phyloP scores from a whole-genome alignment of 2,888 invertebrate species.

The Drosophila dives region DNA sequence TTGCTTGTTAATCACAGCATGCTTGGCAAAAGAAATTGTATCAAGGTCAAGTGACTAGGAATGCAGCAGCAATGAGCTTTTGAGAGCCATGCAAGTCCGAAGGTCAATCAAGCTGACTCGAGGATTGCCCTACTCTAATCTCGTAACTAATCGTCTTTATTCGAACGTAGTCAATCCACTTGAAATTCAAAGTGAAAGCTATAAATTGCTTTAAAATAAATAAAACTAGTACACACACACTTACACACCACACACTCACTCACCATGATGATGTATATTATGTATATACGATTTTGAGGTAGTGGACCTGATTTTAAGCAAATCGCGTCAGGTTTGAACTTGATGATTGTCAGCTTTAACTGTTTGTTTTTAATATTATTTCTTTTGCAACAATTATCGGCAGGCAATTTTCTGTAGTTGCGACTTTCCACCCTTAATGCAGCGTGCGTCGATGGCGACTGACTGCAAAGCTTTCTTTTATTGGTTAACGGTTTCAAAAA shows the following conservation, averaged over 20 bases:
- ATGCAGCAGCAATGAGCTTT: slow-evolving; percentile 23
- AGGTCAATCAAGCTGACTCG: slow-evolving; percentile 33
- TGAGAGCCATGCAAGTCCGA: slow-evolving; percentile 4
- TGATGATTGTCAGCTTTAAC: slow-evolving; percentile 30
- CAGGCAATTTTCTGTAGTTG: slow-evolving; percentile 25
- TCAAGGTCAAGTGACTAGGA: slow-evolving; percentile 63
- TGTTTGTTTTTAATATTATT: slow-evolving; percentile 34
- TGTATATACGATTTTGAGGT: slow-evolving; percentile 49
- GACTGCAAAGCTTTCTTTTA: slow-evolving; percentile 49
- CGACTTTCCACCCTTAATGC: slow-evolving; percentile 66
- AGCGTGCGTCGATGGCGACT: slow-evolving; percentile 69
- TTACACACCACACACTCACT: slow-evolving; percentile 47
- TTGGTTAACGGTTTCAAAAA: slow-evolving; percentile 70
- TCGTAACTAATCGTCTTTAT: slow-evolving; percentile 2
- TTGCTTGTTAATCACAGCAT: slow-evolving; percentile 8
- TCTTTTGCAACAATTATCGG: slow-evolving; percentile 11
- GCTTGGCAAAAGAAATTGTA: slow-evolving; percentile 13
- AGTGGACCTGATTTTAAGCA: slow-evolving; percentile 52
- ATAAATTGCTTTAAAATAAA: slow-evolving; percentile 53
- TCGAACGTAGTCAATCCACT: slow-evolving; percentile 5
- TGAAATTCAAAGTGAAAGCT: slow-evolving; percentile 48
- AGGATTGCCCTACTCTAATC: slow-evolving; percentile 38
- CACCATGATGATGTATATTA: slow-evolving; percentile 73
- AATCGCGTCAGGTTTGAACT: slow-evolving; percentile 55
- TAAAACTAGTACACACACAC: slow-evolving; percentile 35